Evolutionary conservation across 2,113 vertebrate genomes (phyloP), one percentile per base, ranked within the genome.

Genomic region (Upupa epops): DNA sequence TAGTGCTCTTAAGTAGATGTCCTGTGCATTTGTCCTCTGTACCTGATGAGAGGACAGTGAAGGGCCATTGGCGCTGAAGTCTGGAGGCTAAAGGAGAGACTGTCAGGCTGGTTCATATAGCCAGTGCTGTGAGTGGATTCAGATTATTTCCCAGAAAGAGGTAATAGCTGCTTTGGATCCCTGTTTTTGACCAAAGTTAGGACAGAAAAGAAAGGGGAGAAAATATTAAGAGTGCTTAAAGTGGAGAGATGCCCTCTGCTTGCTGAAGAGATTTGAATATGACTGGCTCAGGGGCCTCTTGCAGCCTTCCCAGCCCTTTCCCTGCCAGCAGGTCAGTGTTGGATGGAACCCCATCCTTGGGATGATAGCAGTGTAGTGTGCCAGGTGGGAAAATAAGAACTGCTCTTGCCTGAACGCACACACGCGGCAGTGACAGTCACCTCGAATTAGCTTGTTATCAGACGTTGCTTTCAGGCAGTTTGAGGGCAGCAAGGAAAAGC

Each of bases 401-500:
- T 8, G 9, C 29, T 74, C 0, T 42, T 70, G 21, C 45, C 34
- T 32, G 58, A 42, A 40, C n/a, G 51, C 45, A 32, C 8, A 2
- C 7, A 2, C 0, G 1, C 52, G 86, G 83, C 49, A 58, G 51
- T 46, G 55, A 14, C 66, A 87, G 70, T 86, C 59, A 54, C 74
- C 83, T 75, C 70, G 37, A 45, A 75, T 91, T 78, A 82, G 64
- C n/a, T 3, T 54, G 20, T 65, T 82, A 58, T 25, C 65, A 82
- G 58, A 54, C 80, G 42, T 36, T 84, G 80, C 65, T 95, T 80
- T 94, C 49, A 68, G 94, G 85, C 72, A 70, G 66, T 95, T 93
- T 63, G 48, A 88, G 88, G 89, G 87, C 78, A 88, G 71, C 55
- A 77, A 76, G 68, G 32, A 68, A 32, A 85, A 59, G 2, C 26